Evolutionary conservation across 2,797 vertebrate species (phyloP).

Genomic region (Gymnoscopelus microlampas): DNA sequence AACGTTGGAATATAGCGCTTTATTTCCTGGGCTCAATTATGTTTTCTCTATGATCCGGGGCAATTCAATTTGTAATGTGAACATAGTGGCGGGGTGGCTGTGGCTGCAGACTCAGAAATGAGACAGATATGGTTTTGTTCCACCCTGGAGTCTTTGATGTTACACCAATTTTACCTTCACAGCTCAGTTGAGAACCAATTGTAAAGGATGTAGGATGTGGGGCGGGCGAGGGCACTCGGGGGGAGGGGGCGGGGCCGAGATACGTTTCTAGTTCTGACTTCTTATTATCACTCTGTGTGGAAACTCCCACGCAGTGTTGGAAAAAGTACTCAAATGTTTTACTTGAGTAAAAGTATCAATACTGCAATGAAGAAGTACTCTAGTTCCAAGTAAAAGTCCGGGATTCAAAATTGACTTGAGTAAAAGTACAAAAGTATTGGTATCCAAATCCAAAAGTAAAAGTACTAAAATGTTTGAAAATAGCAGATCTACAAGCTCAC

Average conservation of each 20-base stretch:
- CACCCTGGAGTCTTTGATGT: neutral
- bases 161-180: neutral
- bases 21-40: constrained; percentile 8
- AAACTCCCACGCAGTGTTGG: neutral
- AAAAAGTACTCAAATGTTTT: no score
- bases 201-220: neutral
- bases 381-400: no score
- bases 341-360: no score
- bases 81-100: neutral
- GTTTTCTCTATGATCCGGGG: constrained; percentile 10
- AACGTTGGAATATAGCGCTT: constrained; percentile 8
- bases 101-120: no score
- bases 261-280: neutral
- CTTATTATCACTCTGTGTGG: neutral
- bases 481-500: no score
- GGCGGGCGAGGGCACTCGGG: neutral
- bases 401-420: no score
- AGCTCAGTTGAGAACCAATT: neutral
- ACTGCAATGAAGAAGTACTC: no score
- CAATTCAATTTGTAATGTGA: constrained; percentile 10
- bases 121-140: no score
- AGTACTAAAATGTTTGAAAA: no score
- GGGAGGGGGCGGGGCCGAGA: neutral
- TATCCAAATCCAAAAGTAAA: no score
- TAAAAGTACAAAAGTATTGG: no score